A percentile compares a stretch with the other conserved stretches of the same genome.
Evolutionary conservation across 2,888 invertebrate species (phyloP).

Genomic region (Tholera decimalis): DNA sequence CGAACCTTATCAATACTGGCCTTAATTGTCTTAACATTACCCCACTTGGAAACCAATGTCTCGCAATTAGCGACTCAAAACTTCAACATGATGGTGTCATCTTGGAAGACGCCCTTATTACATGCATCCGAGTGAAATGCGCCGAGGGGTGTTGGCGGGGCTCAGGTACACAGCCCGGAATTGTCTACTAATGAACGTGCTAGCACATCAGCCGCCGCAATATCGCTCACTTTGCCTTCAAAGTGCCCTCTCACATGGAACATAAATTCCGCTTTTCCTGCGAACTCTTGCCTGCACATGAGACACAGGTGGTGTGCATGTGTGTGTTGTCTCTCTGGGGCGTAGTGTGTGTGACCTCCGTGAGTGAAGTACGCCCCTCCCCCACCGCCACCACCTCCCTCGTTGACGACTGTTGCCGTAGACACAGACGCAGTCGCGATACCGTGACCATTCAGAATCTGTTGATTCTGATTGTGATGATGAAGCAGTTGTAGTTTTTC

Average conservation of each 20-base stretch:
- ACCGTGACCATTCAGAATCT: conserved; percentile 87
- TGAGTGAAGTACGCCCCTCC: conserved; percentile 87
- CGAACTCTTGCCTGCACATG: conserved; percentile 93
- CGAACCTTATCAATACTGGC: conserved; percentile 53
- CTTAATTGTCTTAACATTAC: conserved; percentile 53
- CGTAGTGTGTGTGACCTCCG: conserved; percentile 87
- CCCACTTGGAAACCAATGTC: conserved; percentile 51
- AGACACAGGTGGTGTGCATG: conserved; percentile 92
- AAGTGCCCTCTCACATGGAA: conserved; percentile 93
- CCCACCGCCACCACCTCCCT: conserved; percentile 75
- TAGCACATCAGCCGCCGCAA: conserved; percentile 89
- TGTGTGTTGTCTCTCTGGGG: conserved; percentile 86
- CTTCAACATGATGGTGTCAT: conserved; percentile 88
- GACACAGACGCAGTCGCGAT: conserved; percentile 86
- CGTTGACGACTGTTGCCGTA: conserved; percentile 87
- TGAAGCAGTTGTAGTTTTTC: conserved; percentile 88
- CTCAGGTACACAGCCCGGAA: conserved; percentile 91
- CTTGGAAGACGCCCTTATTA: conserved; percentile 84
- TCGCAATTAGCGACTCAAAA: conserved; percentile 74
- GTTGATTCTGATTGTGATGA: conserved; percentile 89
- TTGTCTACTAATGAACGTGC: conserved; percentile 90
- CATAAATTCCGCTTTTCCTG: conserved; percentile 93
- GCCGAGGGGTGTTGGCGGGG: conserved; percentile 84
- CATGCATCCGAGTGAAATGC: conserved; percentile 84
- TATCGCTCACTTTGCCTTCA: conserved; percentile 90